Percentiles rank a stretch among this genome's conserved stretches.
Conservation (phyloP, 2,888 invertebrate species). For the Caenorhabditis sp. region DNA sequence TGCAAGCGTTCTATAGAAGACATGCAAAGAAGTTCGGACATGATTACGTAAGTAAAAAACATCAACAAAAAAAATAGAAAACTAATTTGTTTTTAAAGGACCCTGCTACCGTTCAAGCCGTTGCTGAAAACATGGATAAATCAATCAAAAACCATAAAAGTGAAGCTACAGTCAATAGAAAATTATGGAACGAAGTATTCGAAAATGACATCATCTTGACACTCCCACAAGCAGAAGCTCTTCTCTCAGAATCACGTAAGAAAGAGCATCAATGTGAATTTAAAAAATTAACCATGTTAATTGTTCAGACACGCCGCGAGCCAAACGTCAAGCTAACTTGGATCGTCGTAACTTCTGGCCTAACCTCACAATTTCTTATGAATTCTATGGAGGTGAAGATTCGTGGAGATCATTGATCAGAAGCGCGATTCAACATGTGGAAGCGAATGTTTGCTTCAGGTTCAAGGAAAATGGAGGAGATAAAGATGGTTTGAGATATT, state of each 20-base stretch:
- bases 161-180: conserved; percentile 62
- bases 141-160: conserved; percentile 58
- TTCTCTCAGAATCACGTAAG: conserved; percentile 55
- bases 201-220: conserved; percentile 68
- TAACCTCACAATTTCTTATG: conserved; percentile 55
- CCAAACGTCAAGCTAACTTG: conserved; percentile 61
- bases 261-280: no score
- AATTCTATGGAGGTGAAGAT: conserved; percentile 49
- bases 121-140: conserved; percentile 36
- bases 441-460: conserved; percentile 62
- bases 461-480: conserved; percentile 62
- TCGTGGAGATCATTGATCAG: conserved; percentile 60
- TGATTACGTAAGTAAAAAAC: conserved; percentile 51
- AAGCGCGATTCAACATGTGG: conserved; percentile 58
- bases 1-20: conserved; percentile 52
- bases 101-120: conserved; percentile 32
- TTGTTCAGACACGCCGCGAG: conserved; percentile 10
- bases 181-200: conserved; percentile 61
- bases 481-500: conserved; percentile 48
- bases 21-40: conserved; percentile 57
- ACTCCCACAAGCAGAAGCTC: conserved; percentile 60
- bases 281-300: background rate
- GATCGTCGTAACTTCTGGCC: conserved; percentile 58
- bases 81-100: conserved; percentile 24
- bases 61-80: background rate